These are phyloP conservation scores for Resseliella maxima DNA, from an alignment of 2,888 invertebrate species.

Conservation along the genomic window DNA sequence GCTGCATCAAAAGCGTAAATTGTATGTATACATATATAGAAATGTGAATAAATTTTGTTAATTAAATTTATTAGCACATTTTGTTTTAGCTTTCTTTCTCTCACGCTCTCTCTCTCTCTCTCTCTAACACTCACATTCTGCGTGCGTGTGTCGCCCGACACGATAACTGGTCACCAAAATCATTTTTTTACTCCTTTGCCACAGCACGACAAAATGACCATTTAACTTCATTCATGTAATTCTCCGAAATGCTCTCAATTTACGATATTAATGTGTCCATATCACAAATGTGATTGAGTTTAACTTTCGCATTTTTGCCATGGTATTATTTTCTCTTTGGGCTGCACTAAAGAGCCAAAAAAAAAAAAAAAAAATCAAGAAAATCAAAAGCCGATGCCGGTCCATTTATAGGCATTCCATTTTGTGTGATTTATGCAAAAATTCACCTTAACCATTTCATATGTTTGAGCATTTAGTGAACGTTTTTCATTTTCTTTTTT, in stretches of 20 bases:
- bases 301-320: not conserved
- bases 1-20: not conserved
- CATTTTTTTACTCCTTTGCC: not conserved
- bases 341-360: not conserved
- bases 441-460: conserved; percentile 45
- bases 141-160: not conserved
- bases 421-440: conserved; percentile 46
- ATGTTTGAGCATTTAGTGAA: not conserved
- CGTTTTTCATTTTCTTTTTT: not conserved
- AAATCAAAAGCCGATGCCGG: conserved; percentile 10
- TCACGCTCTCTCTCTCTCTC: no score
- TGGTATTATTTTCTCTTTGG: not conserved
- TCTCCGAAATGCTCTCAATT: conserved; percentile 5
- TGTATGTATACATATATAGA: not conserved
- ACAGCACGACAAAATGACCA: not conserved
- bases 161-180: conserved; percentile 19
- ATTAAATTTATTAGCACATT: conserved; percentile 49
- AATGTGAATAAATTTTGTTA: not conserved
- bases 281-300: not conserved
- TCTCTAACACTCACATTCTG: no score
- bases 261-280: not conserved
- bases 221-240: conserved; percentile 22
- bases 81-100: not conserved
- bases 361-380: not conserved
- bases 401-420: conserved; percentile 37